Percentiles rank a stretch among this genome's conserved stretches.
Conservation (phyloP, 1,140 invertebrate genomes). For the Brachionus paranguensis region DNA sequence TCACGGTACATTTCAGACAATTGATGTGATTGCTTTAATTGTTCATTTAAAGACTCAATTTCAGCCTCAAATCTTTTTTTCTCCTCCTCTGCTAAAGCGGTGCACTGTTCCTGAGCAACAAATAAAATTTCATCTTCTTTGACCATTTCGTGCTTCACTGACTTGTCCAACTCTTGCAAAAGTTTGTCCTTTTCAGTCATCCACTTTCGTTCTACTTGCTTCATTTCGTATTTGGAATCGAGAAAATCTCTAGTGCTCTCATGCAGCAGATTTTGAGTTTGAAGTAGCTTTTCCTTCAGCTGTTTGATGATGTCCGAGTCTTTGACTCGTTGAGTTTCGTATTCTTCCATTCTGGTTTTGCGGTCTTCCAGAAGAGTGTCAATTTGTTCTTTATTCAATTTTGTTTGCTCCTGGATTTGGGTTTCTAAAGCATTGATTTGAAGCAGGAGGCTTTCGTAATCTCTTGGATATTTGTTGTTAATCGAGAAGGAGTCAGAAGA, state of each 20-base stretch:
- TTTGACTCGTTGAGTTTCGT: constrained; percentile 49
- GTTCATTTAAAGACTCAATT: constrained; percentile 48
- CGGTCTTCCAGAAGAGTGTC: constrained; percentile 52
- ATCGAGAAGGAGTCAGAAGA: not conserved
- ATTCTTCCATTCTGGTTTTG: constrained; percentile 51
- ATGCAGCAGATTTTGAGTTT: constrained; percentile 55
- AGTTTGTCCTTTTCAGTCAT: constrained; percentile 55
- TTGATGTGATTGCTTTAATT: constrained; percentile 51
- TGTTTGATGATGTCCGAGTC: constrained; percentile 54
- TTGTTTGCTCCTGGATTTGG: constrained; percentile 53
- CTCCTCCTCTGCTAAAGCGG: constrained; percentile 5
- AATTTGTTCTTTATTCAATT: constrained; percentile 51
- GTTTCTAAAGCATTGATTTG: constrained; percentile 52
- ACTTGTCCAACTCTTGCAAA: constrained; percentile 42
- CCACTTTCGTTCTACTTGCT: constrained; percentile 51
- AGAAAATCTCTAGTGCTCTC: constrained; percentile 55
- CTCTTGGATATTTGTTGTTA: constrained; percentile 46
- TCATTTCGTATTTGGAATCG: constrained; percentile 49
- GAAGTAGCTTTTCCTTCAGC: constrained; percentile 55
- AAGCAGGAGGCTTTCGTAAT: constrained; percentile 48
- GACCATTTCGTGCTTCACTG: not conserved
- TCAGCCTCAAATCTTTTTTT: constrained; percentile 28
- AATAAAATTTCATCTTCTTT: constrained; percentile 35
- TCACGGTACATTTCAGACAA: constrained; percentile 55
- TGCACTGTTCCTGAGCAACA: constrained; percentile 25